Base-by-base conservation (phyloP, 2,797 vertebrate genomes). In the Syngnathus acus region DNA sequence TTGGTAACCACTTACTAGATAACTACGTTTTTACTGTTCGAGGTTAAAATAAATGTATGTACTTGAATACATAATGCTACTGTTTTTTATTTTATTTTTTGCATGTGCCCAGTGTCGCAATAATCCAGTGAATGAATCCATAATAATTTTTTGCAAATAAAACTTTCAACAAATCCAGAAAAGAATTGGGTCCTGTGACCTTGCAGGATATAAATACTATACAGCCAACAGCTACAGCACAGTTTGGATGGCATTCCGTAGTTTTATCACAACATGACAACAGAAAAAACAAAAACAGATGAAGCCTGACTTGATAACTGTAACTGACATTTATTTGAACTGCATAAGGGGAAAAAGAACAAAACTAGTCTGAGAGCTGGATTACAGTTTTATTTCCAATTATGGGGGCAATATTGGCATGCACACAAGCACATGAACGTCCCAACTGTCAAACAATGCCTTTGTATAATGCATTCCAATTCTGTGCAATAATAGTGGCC, bases 1-100 rank as follows among this genome's bases (percentile, higher is more conserved):
- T 65, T 65, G 78, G 84, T 73, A 62, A 62, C 42, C 83, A 82
- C 83, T 67, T 68, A n/a, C n/a, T n/a, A 68, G 64, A 74, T 72
- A 70, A 72, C 67, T 54, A 48, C 55, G 64, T 60, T 62, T 73
- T 51, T 62, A 61, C 65, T 0, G 3, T 26, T 62, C 6, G 6
- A 45, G 11, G 6, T 45, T 14, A n/a, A 23, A 26, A 62, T 23
- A 32, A 32, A 32, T 32, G 32, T 32, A 32, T 32, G 4, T 32
- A 32, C 32, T 32, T 32, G 10, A 43, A 16, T 43, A 16, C 21
- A 42, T 42, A 21, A 14, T 6, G 5, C 19, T 42, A 32, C 21
- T 11, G 5, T 55, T 55, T 11, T 1, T 51, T n/a, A 8, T 39
- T 17, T 42, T 42, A 43, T 14, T 42, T 1, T 3, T 42, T 23